Percentiles rank a stretch among this genome's conserved stretches.
phyloP scores from a whole-genome alignment of 1,140 invertebrate species.

The Lucilia sericata region DNA sequence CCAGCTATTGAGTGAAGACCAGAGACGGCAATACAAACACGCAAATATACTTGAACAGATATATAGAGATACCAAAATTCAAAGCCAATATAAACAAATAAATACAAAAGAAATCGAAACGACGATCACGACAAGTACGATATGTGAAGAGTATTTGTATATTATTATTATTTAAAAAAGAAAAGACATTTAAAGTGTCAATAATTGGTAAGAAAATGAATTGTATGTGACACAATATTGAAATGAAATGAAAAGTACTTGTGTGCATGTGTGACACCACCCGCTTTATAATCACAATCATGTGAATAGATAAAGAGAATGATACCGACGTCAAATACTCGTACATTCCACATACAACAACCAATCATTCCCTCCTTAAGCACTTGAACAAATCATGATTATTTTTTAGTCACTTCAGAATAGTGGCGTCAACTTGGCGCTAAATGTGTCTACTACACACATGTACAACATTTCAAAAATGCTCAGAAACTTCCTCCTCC shows the following conservation, averaged over 20 bases:
- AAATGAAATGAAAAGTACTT: constrained; percentile 21
- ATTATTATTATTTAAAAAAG: background rate
- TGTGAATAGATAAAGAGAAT: constrained; percentile 24
- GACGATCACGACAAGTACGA: background rate
- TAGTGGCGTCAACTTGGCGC: background rate
- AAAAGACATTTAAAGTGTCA: constrained; percentile 23
- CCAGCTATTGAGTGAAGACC: constrained; percentile 1
- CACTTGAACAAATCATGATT: constrained; percentile 13
- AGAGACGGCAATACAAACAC: background rate
- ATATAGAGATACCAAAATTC: background rate
- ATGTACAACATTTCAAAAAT: too few relatives aligned
- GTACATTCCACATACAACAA: background rate
- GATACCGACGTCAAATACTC: constrained; percentile 1
- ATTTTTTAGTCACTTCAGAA: background rate
- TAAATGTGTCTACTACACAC: background rate
- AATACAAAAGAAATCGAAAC: background rate
- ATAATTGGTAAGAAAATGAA: constrained; percentile 13
- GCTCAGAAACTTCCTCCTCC: too few relatives aligned
- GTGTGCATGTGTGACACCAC: background rate
- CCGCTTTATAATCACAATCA: constrained; percentile 18
- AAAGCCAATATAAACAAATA: background rate
- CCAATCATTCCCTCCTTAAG: background rate
- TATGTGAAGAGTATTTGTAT: background rate
- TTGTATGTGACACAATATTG: constrained; percentile 9
- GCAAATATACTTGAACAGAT: background rate